Evolutionary conservation across 2,113 vertebrate species (phyloP).

Genomic region (Meriones unguiculatus): DNA sequence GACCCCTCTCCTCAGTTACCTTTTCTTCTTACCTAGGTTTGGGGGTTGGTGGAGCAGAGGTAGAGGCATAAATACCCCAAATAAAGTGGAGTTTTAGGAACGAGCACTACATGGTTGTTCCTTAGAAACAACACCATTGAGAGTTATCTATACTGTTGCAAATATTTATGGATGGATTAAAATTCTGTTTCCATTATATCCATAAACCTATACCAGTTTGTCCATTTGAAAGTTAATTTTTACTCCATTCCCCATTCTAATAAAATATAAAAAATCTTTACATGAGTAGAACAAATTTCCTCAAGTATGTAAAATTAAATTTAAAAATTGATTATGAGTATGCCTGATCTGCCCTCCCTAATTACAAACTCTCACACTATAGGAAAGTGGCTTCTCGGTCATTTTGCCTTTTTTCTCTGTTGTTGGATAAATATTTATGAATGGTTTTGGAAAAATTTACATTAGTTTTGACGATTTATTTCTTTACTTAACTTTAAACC

Average conservation of each 20-base stretch:
- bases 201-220: neutral
- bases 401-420: neutral
- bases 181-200: neutral
- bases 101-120: too few relatives aligned
- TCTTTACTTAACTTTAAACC: neutral
- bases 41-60: too few relatives aligned
- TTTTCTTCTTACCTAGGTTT: too few relatives aligned
- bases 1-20: too few relatives aligned
- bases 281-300: constrained; percentile 12
- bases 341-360: neutral
- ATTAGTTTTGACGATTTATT: neutral
- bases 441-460: neutral
- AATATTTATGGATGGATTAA: neutral
- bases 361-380: constrained; percentile 31
- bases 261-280: constrained; percentile 26
- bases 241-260: neutral
- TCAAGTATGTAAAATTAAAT: constrained; percentile 35
- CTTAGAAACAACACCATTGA: neutral
- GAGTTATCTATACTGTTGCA: neutral
- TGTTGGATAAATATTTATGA: neutral
- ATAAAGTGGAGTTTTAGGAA: too few relatives aligned
- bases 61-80: too few relatives aligned
- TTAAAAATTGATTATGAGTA: constrained; percentile 4
- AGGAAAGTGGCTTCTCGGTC: neutral
- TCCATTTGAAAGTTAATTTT: neutral